These are phyloP conservation scores for Drosophila prosaltans DNA, from an alignment of 1,140 invertebrate species.

Conservation along the genomic window DNA sequence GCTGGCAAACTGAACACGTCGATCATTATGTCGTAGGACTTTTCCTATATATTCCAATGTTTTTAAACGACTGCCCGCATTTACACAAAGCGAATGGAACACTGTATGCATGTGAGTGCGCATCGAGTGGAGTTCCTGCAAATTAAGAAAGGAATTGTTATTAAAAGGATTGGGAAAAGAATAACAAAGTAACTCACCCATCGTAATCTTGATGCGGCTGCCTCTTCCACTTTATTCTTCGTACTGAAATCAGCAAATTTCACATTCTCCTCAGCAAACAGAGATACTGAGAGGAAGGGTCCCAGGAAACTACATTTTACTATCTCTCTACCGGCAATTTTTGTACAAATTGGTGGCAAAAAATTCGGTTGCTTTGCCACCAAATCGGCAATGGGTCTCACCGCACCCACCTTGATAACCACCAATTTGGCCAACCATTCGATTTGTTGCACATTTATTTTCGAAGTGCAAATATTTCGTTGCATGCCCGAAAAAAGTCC, in stretches of 20 bases:
- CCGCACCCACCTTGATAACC: constrained; percentile 86
- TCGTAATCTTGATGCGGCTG: constrained; percentile 55
- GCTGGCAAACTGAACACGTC: constrained; percentile 93
- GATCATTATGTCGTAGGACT: constrained; percentile 91
- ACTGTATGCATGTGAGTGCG: constrained; percentile 90
- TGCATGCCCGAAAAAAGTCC: constrained; percentile 88
- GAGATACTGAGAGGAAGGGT: constrained; percentile 94
- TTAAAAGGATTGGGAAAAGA: background rate
- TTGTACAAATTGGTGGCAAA: constrained; percentile 88
- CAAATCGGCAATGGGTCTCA: constrained; percentile 91
- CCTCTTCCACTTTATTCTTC: constrained; percentile 84
- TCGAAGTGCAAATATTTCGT: constrained; percentile 88
- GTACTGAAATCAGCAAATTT: constrained; percentile 87
- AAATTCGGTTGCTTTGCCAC: constrained; percentile 90
- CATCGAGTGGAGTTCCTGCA: constrained; percentile 87
- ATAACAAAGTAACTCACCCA: constrained; percentile 54
- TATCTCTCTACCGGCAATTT: constrained; percentile 91
- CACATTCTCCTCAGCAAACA: constrained; percentile 96
- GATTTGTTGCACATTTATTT: constrained; percentile 88
- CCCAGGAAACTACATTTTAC: constrained; percentile 92
- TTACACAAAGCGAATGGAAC: constrained; percentile 92
- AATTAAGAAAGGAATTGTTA: constrained; percentile 54
- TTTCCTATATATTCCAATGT: constrained; percentile 91
- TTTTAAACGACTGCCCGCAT: constrained; percentile 88
- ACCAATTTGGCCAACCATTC: constrained; percentile 87